Conservation (phyloP, 2,113 vertebrate genomes). For the Chaetorhynchus papuensis region DNA sequence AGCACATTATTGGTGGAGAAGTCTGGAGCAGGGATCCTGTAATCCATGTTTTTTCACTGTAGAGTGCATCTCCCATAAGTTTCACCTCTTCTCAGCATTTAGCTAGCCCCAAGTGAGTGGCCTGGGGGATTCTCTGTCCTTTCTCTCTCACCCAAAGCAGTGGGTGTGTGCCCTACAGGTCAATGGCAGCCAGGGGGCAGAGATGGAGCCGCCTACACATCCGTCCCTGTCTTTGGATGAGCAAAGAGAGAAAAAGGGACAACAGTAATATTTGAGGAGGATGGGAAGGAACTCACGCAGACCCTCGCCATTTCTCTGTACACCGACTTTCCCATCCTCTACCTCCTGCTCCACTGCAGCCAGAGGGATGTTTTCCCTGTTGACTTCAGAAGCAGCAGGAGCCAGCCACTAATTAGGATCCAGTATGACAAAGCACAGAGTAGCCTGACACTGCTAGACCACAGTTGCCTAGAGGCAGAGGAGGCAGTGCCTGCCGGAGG, state of each 20-base stretch:
- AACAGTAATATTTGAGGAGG: neutral
- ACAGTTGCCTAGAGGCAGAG: constrained; percentile 16
- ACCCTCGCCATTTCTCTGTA: neutral
- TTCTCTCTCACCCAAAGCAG: neutral
- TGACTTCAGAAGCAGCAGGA: constrained; percentile 23
- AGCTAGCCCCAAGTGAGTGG: neutral
- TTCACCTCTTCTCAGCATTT: neutral
- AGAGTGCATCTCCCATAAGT: neutral
- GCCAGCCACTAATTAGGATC: constrained; percentile 58
- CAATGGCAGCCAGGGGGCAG: neutral
- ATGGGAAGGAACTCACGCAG: neutral
- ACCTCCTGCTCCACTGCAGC: neutral
- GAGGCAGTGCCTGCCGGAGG: neutral
- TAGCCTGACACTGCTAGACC: constrained; percentile 16
- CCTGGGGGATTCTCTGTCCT: neutral
- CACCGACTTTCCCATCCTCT: neutral
- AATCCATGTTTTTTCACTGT: neutral
- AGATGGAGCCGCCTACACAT: neutral
- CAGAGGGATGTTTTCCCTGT: constrained; percentile 16
- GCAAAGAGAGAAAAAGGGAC: neutral
- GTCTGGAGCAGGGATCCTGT: neutral
- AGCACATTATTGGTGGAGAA: neutral
- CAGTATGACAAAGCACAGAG: constrained; percentile 43
- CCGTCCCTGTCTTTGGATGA: neutral
- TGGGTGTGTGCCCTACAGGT: neutral